phyloP scores from a whole-genome alignment of 1,140 invertebrate species.

The Drosophila melanica region DNA sequence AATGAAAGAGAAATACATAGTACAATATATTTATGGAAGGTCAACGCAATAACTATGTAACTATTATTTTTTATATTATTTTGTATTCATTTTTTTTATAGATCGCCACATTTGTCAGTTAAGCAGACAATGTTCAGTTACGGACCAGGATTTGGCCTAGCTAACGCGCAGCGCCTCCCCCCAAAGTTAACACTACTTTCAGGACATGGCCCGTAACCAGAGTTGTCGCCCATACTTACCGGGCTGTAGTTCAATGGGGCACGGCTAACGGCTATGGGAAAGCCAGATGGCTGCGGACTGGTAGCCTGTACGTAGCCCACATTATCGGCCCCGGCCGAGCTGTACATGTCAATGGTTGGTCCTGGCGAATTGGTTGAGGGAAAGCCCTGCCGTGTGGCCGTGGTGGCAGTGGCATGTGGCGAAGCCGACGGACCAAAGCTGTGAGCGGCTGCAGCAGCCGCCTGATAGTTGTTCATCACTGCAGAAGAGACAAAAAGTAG shows the following conservation, averaged over 20 bases:
- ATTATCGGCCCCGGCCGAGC: constrained; percentile 91
- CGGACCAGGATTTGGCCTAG: constrained; percentile 30
- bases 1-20: constrained; percentile 82
- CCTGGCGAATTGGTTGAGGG: constrained; percentile 94
- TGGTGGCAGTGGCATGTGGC: constrained; percentile 86
- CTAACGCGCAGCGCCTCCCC: constrained; percentile 27
- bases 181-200: constrained; percentile 28
- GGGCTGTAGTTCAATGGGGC: constrained; percentile 95
- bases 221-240: constrained; percentile 86
- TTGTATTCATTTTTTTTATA: constrained; percentile 8
- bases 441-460: constrained; percentile 89
- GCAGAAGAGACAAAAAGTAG: constrained; percentile 52
- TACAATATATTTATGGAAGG: constrained; percentile 70
- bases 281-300: constrained; percentile 95
- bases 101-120: constrained; percentile 9
- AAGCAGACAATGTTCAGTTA: constrained; percentile 14
- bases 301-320: constrained; percentile 96
- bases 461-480: constrained; percentile 98
- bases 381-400: constrained; percentile 90
- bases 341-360: constrained; percentile 94
- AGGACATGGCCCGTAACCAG: background rate
- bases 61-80: constrained; percentile 18
- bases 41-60: constrained; percentile 68
- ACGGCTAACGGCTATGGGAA: constrained; percentile 95
- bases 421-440: constrained; percentile 88